Conservation (phyloP, 2,113 vertebrate species). For the Chiloscyllium plagiosum region DNA sequence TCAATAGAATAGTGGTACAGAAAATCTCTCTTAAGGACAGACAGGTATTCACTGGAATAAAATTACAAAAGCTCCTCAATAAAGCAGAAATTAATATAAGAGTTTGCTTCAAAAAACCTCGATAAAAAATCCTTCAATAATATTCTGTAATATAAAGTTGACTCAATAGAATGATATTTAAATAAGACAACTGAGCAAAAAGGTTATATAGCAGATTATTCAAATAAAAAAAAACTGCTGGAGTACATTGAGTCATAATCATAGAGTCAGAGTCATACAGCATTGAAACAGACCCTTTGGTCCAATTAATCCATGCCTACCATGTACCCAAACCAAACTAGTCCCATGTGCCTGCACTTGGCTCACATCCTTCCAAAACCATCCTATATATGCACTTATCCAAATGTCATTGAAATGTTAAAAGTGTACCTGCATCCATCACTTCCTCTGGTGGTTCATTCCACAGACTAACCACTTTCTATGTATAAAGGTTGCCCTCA, state of each 20-base stretch:
- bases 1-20: neutral
- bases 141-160: neutral
- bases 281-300: no score
- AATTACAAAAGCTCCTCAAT: neutral
- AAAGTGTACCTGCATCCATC: no score
- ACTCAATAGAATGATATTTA: neutral
- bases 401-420: no score
- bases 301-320: no score
- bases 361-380: no score
- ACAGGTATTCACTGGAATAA: neutral
- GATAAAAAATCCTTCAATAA: neutral
- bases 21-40: neutral
- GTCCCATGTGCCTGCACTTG: no score
- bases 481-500: no score
- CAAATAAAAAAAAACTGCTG: neutral
- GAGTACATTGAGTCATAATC: neutral
- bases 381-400: no score
- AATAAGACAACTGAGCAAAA: neutral
- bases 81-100: neutral
- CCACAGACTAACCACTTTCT: no score
- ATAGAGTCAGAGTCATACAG: no score
- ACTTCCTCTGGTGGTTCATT: no score
- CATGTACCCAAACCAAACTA: no score
- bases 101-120: neutral
- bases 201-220: neutral